Base-by-base conservation (phyloP, 2,888 invertebrate species). In the Thecocarcelia acutangulata region DNA sequence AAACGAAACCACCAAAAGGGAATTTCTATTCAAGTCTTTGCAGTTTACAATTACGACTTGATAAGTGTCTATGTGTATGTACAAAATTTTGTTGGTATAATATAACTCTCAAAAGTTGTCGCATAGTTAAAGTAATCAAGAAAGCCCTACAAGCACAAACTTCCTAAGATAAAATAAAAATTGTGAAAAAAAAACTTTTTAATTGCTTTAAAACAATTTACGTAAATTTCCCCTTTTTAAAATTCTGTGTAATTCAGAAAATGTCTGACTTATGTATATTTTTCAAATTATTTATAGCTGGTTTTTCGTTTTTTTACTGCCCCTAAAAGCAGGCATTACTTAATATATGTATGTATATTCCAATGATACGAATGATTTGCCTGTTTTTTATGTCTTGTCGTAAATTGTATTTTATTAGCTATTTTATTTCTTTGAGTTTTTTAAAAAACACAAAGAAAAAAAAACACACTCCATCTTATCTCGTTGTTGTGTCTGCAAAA, bases 381-480 rank as follows among this genome's bases (percentile, higher is more conserved):
- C 28, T 40, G n/a, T 68, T 42, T 56, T 64, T 37, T 63, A 70
- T 24, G 19, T 48, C 13, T 37, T 44, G 44, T 19, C 52, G 63
- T 64, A 58, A 75, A 69, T 74, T 74, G 4, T 15, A 42, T 69
- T 58, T 74, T 58, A 68, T 74, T 64, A 75, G 64, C 64, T 80
- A 37, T 33, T 54, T 12, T 68, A 52, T 54, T 19, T 69, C 50
- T 40, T 46, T 44, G 59, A 33, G 3, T 24, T 42, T 59, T 52
- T 28, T 12, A 42, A 69, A n/a, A 48, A 17, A 21, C 28, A 40
- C 24, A 42, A 50, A 50, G 63, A 46, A 11, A 24, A 28, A 48
- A 54, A 79, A 56, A 33, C 11, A 21, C 48, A 58, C 24, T 33
- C 15, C 33, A 15, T 70, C 24, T 74, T 66, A 58, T 61, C 50